Percentiles rank a stretch among this genome's conserved stretches.
These are phyloP conservation scores for Ectemnius lituratus DNA, from an alignment of 2,888 invertebrate genomes.

Conservation along the genomic window DNA sequence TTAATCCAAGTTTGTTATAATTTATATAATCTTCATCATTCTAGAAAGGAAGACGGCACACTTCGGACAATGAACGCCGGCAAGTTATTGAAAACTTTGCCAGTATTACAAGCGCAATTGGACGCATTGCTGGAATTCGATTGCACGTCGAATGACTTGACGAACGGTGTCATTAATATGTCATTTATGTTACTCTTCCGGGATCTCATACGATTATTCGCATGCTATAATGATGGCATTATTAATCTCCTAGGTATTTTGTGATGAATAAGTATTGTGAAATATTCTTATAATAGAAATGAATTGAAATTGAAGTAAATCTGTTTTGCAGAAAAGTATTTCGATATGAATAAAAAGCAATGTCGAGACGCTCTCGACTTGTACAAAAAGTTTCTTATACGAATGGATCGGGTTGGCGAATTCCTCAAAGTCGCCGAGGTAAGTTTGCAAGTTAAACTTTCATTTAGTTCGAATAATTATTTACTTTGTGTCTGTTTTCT, in stretches of 20 bases:
- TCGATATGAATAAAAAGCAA: constrained; percentile 99
- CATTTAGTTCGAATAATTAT: not conserved
- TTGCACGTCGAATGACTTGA: constrained; percentile 96
- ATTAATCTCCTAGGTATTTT: constrained; percentile 92
- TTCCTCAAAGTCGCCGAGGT: constrained; percentile 93
- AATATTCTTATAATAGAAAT: too few species aligned
- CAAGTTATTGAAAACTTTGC: constrained; percentile 97
- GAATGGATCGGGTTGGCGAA: constrained; percentile 99
- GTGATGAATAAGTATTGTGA: not conserved
- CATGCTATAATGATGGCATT: constrained; percentile 99
- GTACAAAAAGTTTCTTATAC: constrained; percentile 98
- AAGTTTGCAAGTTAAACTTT: constrained; percentile 46
- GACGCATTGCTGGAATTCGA: constrained; percentile 98
- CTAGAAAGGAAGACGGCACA: constrained; percentile 98
- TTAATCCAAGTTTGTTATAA: too few species aligned
- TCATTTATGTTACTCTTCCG: constrained; percentile 99
- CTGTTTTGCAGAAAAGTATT: constrained; percentile 91
- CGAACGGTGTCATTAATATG: constrained; percentile 99
- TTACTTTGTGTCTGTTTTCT: constrained; percentile 22
- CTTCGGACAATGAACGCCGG: constrained; percentile 98
- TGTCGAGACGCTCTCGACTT: constrained; percentile 98
- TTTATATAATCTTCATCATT: too few species aligned
- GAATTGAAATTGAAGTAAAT: not conserved
- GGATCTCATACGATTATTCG: constrained; percentile 98
- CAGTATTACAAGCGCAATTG: constrained; percentile 95